Conservation (phyloP, 2,888 invertebrate species). For the Macaria notata region DNA sequence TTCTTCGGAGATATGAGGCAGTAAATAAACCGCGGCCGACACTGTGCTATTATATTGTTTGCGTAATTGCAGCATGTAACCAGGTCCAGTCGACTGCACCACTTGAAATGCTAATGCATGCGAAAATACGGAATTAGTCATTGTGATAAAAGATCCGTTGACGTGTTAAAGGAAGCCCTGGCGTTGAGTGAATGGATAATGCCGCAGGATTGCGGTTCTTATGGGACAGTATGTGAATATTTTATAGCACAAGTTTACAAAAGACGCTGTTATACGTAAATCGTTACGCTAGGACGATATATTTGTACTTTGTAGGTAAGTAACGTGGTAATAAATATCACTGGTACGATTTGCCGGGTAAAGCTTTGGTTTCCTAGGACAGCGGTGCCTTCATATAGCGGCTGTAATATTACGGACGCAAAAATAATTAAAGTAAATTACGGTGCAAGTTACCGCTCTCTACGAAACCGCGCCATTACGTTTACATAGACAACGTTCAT, state of each 20-base stretch:
- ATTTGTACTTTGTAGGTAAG: no score
- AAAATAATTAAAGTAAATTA: no score
- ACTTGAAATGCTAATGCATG: constrained; percentile 66
- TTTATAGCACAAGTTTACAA: not conserved
- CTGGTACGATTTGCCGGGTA: no score
- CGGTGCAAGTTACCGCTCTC: no score
- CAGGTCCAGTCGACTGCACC: constrained; percentile 27
- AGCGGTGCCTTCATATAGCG: no score
- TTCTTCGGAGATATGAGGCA: constrained; percentile 51
- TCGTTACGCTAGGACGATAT: no score
- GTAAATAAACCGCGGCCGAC: constrained; percentile 64
- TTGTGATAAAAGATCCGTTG: constrained; percentile 39
- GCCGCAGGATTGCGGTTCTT: constrained; percentile 16
- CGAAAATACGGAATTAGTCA: constrained; percentile 58
- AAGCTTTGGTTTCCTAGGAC: no score
- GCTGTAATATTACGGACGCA: no score
- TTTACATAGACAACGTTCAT: no score
- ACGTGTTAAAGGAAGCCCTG: constrained; percentile 32
- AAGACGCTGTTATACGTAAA: no score
- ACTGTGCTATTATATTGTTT: constrained; percentile 71
- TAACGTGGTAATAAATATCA: no score
- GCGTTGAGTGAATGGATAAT: constrained; percentile 32
- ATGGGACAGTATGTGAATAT: constrained; percentile 6
- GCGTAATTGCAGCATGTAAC: constrained; percentile 66
- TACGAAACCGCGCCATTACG: no score